Conservation (phyloP, 2,113 vertebrate genomes). For the human region DNA sequence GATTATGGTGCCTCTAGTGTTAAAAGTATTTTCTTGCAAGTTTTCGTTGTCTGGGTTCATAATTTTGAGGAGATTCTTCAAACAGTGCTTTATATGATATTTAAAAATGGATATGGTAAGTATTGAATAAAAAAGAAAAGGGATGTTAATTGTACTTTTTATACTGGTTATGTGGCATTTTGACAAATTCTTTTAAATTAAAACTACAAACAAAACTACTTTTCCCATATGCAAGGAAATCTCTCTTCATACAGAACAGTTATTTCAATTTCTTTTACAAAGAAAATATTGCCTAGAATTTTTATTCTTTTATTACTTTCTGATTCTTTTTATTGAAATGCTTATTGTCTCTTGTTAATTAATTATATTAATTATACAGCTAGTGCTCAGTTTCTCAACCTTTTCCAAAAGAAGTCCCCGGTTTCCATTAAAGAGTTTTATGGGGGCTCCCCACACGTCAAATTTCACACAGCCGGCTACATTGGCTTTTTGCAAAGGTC, state of each 20-base stretch:
- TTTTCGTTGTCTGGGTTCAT: neutral
- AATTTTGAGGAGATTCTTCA: neutral
- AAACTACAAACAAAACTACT: neutral
- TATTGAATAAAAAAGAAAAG: neutral
- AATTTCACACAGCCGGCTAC: conserved; percentile 70
- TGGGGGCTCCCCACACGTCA: conserved; percentile 71
- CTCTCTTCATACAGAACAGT: neutral
- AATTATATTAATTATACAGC: conserved; percentile 36
- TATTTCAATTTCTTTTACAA: neutral
- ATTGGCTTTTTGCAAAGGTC: conserved; percentile 68
- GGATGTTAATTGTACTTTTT: neutral
- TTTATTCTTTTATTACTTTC: neutral
- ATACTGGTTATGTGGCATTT: neutral
- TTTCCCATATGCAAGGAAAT: neutral
- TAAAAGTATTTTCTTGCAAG: neutral
- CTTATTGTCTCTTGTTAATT: conserved; percentile 33
- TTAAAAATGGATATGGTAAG: neutral
- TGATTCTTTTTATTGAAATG: conserved; percentile 28
- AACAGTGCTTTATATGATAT: neutral
- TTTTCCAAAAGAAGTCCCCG: conserved; percentile 47
- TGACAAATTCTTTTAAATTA: neutral
- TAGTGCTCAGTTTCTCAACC: conserved; percentile 1
- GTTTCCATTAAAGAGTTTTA: conserved; percentile 84
- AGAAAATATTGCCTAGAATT: neutral
- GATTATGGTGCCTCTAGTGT: neutral